Percentiles rank a stretch among this genome's conserved stretches.
Evolutionary conservation across 2,797 vertebrate genomes (phyloP).

Genomic region (Liparis tanakae): DNA sequence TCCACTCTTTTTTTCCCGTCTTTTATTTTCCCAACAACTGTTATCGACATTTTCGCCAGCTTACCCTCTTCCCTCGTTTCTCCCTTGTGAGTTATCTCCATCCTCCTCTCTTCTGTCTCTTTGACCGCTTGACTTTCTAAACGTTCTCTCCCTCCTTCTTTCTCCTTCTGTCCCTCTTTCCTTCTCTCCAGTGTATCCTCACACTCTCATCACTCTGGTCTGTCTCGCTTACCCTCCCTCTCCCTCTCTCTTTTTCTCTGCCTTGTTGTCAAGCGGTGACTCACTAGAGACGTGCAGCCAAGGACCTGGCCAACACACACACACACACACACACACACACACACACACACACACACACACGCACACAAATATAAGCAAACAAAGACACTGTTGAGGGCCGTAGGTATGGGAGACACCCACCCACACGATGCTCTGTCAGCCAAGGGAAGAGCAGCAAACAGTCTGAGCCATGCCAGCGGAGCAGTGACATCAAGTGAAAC

Average conservation of each 20-base stretch:
- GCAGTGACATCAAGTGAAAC: slow-evolving; percentile 56
- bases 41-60: slow-evolving; percentile 11
- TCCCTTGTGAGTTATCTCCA: slow-evolving; percentile 7
- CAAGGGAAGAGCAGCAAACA: slow-evolving; percentile 67
- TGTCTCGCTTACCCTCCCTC: slow-evolving; percentile 10
- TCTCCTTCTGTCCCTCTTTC: slow-evolving; percentile 22
- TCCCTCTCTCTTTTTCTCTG: slow-evolving; percentile 53
- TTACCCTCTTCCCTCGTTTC: neutral
- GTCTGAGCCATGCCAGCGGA: slow-evolving; percentile 56
- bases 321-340: slow-evolving; percentile 31
- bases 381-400: slow-evolving; percentile 1
- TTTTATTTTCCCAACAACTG: neutral
- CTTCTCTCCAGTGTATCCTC: slow-evolving; percentile 14
- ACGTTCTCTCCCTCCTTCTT: slow-evolving; percentile 30
- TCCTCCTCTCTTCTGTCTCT: neutral
- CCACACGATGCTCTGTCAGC: slow-evolving; percentile 51
- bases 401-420: slow-evolving; percentile 1
- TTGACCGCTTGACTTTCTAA: slow-evolving; percentile 39
- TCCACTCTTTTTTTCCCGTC: neutral
- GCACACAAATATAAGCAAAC: slow-evolving; percentile 13
- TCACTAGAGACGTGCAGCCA: slow-evolving; percentile 69
- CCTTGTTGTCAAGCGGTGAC: slow-evolving; percentile 72
- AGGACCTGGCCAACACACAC: slow-evolving; percentile 48
- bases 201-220: slow-evolving; percentile 10
- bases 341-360: slow-evolving; percentile 37